Conservation (phyloP, 2,888 invertebrate species). For the Drosophila nr. medialis region DNA sequence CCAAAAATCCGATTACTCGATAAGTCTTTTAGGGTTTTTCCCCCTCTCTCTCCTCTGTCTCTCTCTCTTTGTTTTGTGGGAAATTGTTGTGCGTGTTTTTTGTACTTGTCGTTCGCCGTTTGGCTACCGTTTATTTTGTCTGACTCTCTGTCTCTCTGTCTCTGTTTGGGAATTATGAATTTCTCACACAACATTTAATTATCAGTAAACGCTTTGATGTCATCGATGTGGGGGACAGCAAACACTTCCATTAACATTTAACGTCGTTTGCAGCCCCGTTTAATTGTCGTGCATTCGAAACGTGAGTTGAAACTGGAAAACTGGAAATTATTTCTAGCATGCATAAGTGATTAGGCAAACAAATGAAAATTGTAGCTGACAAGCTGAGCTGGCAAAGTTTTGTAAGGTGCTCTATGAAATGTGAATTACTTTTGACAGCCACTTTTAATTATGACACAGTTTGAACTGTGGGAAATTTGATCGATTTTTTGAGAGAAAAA, state of each 20-base stretch:
- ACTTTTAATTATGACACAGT: neutral
- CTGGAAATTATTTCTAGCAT: constrained; percentile 36
- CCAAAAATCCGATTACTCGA: constrained; percentile 55
- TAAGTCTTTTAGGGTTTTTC: constrained; percentile 22
- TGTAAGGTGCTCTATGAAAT: neutral
- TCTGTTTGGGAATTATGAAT: constrained; percentile 58
- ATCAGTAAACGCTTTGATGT: constrained; percentile 66
- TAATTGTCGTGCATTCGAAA: constrained; percentile 69
- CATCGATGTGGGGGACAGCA: constrained; percentile 52
- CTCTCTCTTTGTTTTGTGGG: constrained; percentile 39
- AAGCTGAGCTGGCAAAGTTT: neutral
- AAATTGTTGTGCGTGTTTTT: constrained; percentile 35
- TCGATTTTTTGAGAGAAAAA: too few relatives aligned
- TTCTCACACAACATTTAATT: constrained; percentile 73
- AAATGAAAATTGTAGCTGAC: constrained; percentile 18
- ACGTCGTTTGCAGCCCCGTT: constrained; percentile 30
- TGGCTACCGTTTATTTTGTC: constrained; percentile 45
- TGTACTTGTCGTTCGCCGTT: constrained; percentile 18
- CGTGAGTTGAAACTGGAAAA: constrained; percentile 67
- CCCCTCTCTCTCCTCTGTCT: neutral
- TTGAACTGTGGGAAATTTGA: neutral
- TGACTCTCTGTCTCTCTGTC: neutral
- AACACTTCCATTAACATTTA: constrained; percentile 59
- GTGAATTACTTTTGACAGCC: neutral
- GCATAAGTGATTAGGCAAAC: constrained; percentile 1